Evolutionary conservation across 2,888 invertebrate species (phyloP).

Genomic region (Bellardia bayeri): DNA sequence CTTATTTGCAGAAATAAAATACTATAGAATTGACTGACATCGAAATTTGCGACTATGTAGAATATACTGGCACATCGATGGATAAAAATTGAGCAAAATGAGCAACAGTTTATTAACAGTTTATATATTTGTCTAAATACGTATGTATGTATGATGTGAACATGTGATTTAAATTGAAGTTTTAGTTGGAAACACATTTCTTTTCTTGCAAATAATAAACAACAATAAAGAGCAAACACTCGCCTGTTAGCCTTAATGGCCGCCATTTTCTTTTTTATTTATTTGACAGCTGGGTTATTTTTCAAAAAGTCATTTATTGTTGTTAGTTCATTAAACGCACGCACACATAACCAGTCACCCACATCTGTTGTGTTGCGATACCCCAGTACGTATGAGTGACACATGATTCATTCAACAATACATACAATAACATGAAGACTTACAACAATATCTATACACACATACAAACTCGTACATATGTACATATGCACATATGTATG

Average conservation of each 20-base stretch:
- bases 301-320: conserved; percentile 63
- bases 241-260: conserved; percentile 35
- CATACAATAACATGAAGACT: conserved; percentile 14
- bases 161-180: conserved; percentile 26
- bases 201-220: neutral
- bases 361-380: conserved; percentile 42
- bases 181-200: conserved; percentile 28
- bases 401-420: conserved; percentile 34
- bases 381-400: conserved; percentile 58
- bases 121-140: too few species aligned
- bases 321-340: conserved; percentile 53
- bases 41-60: neutral
- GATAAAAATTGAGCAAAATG: neutral
- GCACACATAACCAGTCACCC: conserved; percentile 41
- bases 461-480: too few species aligned
- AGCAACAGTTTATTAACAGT: neutral
- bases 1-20: neutral
- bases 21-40: neutral
- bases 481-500: neutral
- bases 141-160: neutral
- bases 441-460: neutral
- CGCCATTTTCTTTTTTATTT: conserved; percentile 60
- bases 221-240: neutral
- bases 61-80: neutral
- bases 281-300: conserved; percentile 69